Conservation (phyloP, 2,888 invertebrate genomes). For the Stegana nigrithorax region DNA sequence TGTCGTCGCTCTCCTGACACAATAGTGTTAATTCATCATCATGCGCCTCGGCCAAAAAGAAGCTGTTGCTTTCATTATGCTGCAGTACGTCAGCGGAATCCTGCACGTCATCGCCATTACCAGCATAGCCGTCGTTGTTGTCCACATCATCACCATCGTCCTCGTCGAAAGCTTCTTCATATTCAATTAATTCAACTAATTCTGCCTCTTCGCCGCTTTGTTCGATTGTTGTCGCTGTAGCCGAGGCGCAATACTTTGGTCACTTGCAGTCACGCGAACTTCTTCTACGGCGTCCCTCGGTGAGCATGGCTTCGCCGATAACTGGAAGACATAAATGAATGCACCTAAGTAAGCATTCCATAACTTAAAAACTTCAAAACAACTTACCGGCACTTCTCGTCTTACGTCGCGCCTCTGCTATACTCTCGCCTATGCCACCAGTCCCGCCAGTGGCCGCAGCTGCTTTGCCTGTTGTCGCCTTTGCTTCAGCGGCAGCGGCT, state of each 20-base stretch:
- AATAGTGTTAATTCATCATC: slow-evolving; percentile 29
- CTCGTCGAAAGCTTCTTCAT: slow-evolving; percentile 30
- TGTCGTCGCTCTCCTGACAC: slow-evolving; percentile 34
- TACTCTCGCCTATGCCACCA: slow-evolving; percentile 49
- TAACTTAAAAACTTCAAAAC: not conserved
- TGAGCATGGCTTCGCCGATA: slow-evolving; percentile 63
- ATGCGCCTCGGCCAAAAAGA: slow-evolving; percentile 63
- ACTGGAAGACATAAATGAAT: slow-evolving; percentile 42
- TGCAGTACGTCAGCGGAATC: no score
- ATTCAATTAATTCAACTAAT: slow-evolving; percentile 48
- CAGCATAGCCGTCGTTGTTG: slow-evolving; percentile 27
- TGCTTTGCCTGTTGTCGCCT: slow-evolving; percentile 35
- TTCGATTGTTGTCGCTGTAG: slow-evolving; percentile 53
- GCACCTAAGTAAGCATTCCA: no score
- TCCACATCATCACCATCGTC: slow-evolving; percentile 24
- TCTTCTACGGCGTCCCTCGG: slow-evolving; percentile 72
- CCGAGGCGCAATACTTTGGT: slow-evolving; percentile 72
- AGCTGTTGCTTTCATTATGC: slow-evolving; percentile 37
- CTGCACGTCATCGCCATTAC: no score
- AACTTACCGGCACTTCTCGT: slow-evolving; percentile 77
- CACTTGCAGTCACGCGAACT: slow-evolving; percentile 81
- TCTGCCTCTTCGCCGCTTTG: slow-evolving; percentile 45
- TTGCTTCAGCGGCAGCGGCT: slow-evolving; percentile 43
- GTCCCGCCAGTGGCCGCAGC: slow-evolving; percentile 58
- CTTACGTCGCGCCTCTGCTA: slow-evolving; percentile 71